A percentile compares a stretch with the other conserved stretches of the same genome.
Conservation (phyloP, 2,113 vertebrate species). For the Platichthys flesus region DNA sequence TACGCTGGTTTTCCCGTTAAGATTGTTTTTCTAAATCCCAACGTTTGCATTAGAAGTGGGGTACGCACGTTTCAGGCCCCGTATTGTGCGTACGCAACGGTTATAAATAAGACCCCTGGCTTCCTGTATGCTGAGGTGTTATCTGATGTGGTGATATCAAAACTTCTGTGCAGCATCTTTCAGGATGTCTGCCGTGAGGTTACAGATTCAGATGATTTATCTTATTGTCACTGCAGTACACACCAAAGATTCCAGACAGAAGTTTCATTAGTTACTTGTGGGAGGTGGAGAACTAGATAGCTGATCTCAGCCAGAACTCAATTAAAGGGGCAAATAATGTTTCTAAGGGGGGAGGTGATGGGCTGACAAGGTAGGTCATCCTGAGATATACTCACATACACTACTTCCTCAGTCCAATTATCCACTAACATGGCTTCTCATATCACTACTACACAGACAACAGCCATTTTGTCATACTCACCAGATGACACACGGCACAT, state of each 20-base stretch:
- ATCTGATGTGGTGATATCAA: constrained; percentile 3
- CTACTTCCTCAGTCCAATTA: not conserved
- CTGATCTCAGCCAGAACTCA: constrained; percentile 13
- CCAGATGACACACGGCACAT: not conserved
- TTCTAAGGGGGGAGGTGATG: not conserved
- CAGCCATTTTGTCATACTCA: not conserved
- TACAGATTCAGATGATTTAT: constrained; percentile 6
- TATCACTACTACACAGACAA: not conserved
- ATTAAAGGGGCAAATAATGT: not conserved
- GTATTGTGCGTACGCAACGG: too few species aligned
- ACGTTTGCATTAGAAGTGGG: too few species aligned
- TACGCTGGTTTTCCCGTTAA: too few species aligned
- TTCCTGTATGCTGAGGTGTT: not conserved
- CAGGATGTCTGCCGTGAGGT: not conserved
- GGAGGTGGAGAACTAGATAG: not conserved
- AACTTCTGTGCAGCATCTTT: not conserved
- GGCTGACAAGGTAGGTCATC: not conserved
- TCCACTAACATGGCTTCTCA: not conserved
- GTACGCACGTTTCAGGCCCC: too few species aligned
- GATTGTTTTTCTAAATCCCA: too few species aligned
- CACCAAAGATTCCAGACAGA: constrained; percentile 11
- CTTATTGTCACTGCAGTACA: constrained; percentile 9
- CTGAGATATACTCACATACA: not conserved
- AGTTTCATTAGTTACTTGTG: constrained; percentile 12
- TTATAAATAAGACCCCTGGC: not conserved